These are phyloP conservation scores for Crenichthys baileyi DNA, from an alignment of 2,797 vertebrate species.

Conservation along the genomic window DNA sequence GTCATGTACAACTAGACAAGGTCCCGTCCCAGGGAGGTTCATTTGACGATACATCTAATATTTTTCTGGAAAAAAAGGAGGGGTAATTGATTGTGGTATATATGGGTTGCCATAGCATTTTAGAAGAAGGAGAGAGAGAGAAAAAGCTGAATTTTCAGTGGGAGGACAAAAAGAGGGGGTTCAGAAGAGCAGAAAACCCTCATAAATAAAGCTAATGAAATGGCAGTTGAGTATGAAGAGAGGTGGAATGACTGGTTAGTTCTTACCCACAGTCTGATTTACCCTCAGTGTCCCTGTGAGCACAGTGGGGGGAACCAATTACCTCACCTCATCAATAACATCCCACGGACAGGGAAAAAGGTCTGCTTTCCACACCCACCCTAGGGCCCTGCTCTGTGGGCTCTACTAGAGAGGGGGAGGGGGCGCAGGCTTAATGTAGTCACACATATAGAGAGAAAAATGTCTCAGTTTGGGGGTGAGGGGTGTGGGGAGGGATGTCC, in stretches of 20 bases:
- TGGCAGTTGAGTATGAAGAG: constrained; percentile 80
- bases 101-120: constrained; percentile 68
- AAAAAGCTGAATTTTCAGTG: constrained; percentile 69
- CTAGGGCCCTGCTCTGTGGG: constrained; percentile 70
- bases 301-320: constrained; percentile 80
- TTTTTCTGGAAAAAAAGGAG: constrained; percentile 52
- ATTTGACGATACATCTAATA: constrained; percentile 42
- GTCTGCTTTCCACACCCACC: constrained; percentile 74
- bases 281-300: constrained; percentile 80
- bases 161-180: constrained; percentile 64
- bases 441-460: constrained; percentile 63
- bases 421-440: constrained; percentile 64
- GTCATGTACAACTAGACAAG: constrained; percentile 14
- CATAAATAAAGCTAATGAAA: constrained; percentile 88
- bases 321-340: constrained; percentile 82
- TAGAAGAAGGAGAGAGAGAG: constrained; percentile 55
- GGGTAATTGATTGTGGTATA: constrained; percentile 37
- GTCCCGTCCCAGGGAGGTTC: constrained; percentile 44
- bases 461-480: constrained; percentile 49
- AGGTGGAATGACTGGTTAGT: constrained; percentile 79
- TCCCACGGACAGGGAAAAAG: constrained; percentile 72
- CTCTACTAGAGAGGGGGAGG: constrained; percentile 62
- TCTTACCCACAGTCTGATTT: constrained; percentile 83
- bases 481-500: constrained; percentile 57
- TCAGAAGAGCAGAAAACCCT: constrained; percentile 71